These are phyloP conservation scores for Iphiclides podalirius DNA, from an alignment of 2,888 invertebrate species.

Conservation along the genomic window DNA sequence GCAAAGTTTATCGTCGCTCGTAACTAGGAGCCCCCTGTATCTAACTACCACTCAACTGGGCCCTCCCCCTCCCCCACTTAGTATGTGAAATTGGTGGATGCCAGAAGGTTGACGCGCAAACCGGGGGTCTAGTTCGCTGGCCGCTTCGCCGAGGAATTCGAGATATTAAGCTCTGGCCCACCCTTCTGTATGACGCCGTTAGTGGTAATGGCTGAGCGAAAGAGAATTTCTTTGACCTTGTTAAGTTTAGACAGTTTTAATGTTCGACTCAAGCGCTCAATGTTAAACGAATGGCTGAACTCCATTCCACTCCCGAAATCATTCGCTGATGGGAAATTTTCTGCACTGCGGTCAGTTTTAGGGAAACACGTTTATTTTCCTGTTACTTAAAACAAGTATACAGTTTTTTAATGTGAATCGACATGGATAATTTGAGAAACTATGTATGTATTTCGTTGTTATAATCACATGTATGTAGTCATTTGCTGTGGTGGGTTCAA, in stretches of 20 bases:
- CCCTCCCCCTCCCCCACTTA: slow-evolving; percentile 36
- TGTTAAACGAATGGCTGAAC: neutral
- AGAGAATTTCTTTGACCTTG: slow-evolving; percentile 54
- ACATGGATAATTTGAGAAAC: too few relatives aligned
- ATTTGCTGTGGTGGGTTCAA: too few relatives aligned
- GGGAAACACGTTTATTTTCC: too few relatives aligned
- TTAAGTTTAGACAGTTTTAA: slow-evolving; percentile 26
- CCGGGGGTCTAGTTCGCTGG: slow-evolving; percentile 44
- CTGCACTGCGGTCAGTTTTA: too few relatives aligned
- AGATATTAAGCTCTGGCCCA: slow-evolving; percentile 69
- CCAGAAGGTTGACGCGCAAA: slow-evolving; percentile 22
- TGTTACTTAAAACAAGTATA: too few relatives aligned
- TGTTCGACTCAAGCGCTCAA: neutral
- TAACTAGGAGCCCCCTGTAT: slow-evolving; percentile 61
- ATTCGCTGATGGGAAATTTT: neutral
- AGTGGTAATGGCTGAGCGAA: slow-evolving; percentile 57
- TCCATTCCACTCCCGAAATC: neutral
- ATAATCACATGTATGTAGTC: too few relatives aligned
- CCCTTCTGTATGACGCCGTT: slow-evolving; percentile 63
- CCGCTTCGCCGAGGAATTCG: slow-evolving; percentile 56
- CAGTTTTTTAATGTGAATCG: too few relatives aligned
- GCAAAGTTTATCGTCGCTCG: slow-evolving; percentile 72
- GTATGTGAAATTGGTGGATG: slow-evolving; percentile 29
- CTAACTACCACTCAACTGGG: slow-evolving; percentile 46
- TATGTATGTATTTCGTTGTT: too few relatives aligned